These are phyloP conservation scores for Hypotaenidia philippensis DNA, from an alignment of 2,797 vertebrate species.

Conservation along the genomic window DNA sequence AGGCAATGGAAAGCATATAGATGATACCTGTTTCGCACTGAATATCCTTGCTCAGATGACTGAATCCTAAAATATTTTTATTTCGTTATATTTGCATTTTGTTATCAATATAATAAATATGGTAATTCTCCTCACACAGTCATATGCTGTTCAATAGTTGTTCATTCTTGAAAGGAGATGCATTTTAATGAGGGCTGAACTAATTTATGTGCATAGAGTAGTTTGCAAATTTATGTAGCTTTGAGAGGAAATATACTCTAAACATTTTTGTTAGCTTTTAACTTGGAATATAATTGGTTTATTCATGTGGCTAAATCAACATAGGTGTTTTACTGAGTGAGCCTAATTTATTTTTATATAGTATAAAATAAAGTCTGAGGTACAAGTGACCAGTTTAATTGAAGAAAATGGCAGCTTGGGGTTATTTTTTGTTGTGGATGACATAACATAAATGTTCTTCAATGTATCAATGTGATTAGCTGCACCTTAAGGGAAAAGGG, in stretches of 20 bases:
- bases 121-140: not conserved
- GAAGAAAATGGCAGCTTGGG: not conserved
- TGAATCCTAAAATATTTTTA: not conserved
- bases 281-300: not conserved
- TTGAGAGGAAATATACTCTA: not conserved
- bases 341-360: not conserved
- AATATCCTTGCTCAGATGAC: not conserved
- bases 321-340: not conserved
- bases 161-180: not conserved
- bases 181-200: not conserved
- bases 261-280: not conserved
- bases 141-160: not conserved
- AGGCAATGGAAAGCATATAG: not conserved
- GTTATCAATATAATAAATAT: not conserved
- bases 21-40: not conserved
- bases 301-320: not conserved
- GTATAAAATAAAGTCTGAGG: not conserved
- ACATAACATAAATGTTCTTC: not conserved
- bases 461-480: not conserved
- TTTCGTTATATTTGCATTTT: not conserved
- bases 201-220: not conserved
- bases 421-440: not conserved
- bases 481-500: not conserved
- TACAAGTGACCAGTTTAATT: not conserved
- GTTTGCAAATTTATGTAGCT: not conserved